phyloP scores from a whole-genome alignment of 2,797 vertebrate genomes.

The Psittacula derbiana region DNA sequence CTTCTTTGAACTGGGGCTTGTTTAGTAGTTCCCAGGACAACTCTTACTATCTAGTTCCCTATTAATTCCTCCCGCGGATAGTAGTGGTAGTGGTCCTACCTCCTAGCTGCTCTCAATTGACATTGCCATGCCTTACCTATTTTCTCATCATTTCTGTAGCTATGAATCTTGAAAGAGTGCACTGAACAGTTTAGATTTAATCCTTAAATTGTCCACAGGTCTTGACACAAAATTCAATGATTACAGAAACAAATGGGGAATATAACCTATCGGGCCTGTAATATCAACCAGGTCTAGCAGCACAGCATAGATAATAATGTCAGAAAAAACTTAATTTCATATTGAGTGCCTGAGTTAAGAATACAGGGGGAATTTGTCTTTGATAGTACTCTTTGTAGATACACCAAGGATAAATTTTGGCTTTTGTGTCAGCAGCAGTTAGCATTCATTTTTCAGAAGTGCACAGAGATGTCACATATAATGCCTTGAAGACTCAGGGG shows the following conservation, averaged over 20 bases:
- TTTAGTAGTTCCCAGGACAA: not conserved
- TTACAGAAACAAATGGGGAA: not conserved
- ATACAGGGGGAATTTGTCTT: not conserved
- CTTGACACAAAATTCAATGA: not conserved
- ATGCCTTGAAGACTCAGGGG: not conserved
- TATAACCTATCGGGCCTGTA: not conserved
- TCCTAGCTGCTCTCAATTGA: not conserved
- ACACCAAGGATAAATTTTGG: not conserved
- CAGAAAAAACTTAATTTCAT: not conserved
- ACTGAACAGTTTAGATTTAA: not conserved
- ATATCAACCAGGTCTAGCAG: not conserved
- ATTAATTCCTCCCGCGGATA: accelerated
- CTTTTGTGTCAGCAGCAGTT: not conserved
- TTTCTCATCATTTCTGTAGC: not conserved
- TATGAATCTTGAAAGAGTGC: not conserved
- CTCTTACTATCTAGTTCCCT: not conserved
- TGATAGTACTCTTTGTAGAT: not conserved
- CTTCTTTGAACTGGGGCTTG: not conserved
- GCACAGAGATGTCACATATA: not conserved
- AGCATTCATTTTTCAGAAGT: not conserved
- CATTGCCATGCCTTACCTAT: not conserved
- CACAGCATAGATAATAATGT: not conserved
- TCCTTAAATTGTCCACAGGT: not conserved
- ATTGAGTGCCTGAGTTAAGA: not conserved
- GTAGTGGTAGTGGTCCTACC: not conserved